phyloP scores from a whole-genome alignment of 2,888 invertebrate genomes.

The Globia sparganii region DNA sequence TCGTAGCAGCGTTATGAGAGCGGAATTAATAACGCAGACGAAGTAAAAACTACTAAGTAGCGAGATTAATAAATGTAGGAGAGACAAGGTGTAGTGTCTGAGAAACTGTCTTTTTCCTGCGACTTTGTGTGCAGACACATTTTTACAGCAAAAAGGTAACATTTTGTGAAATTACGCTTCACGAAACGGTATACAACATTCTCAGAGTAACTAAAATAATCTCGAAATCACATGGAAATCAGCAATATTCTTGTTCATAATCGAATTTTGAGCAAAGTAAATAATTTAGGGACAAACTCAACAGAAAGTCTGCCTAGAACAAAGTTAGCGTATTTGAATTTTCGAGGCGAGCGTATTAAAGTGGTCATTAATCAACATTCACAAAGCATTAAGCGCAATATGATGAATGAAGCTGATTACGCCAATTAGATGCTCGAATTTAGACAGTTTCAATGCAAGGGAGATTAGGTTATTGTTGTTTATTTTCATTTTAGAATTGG shows the following conservation, averaged over 20 bases:
- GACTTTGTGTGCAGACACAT: slow-evolving; percentile 17
- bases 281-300: slow-evolving; percentile 37
- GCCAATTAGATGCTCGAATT: slow-evolving; percentile 62
- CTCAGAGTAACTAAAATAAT: slow-evolving; percentile 12
- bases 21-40: slow-evolving; percentile 45
- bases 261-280: slow-evolving; percentile 25
- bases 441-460: slow-evolving; percentile 50
- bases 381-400: slow-evolving; percentile 61
- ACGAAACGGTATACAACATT: slow-evolving; percentile 13
- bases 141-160: slow-evolving; percentile 7
- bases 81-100: slow-evolving; percentile 25
- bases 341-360: slow-evolving; percentile 56
- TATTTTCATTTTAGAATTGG: slow-evolving; percentile 17
- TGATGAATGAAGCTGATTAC: slow-evolving; percentile 65
- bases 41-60: slow-evolving; percentile 57
- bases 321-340: slow-evolving; percentile 59
- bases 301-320: slow-evolving; percentile 50
- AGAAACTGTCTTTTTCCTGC: slow-evolving; percentile 26
- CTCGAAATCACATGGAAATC: slow-evolving; percentile 10
- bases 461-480: slow-evolving; percentile 44
- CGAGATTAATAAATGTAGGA: slow-evolving; percentile 51
- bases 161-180: not conserved
- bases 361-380: slow-evolving; percentile 67
- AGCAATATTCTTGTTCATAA: slow-evolving; percentile 12
- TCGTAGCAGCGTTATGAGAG: slow-evolving; percentile 34